Evolutionary conservation across 2,113 vertebrate genomes (phyloP), one percentile per base, ranked within the genome.

Genomic region (Platysteira castanea): DNA sequence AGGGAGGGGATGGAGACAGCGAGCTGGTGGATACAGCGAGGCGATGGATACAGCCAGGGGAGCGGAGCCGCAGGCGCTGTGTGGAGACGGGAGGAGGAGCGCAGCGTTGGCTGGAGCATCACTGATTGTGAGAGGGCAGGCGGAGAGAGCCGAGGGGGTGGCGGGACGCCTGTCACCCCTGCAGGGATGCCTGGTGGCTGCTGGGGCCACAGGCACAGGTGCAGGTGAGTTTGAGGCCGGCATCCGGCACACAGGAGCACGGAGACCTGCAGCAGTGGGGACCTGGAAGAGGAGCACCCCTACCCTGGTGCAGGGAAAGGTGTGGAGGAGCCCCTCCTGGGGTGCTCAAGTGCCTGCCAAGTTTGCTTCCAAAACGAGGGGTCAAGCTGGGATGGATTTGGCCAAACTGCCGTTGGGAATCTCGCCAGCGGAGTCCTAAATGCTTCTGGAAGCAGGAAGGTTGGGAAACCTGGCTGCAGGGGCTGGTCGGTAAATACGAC

Each of bases 401-500:
- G 47, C 42, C 23, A 9, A 63, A 39, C 15, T 13, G 42, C 22
- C 19, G 0, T 12, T 3, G 44, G 21, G 67, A 75, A 39, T 27
- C 26, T 10, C 21, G 5, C 37, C 71, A 56, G 70, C 18, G 52
- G 84, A 85, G 37, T 41, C 50, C 24, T 13, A 12, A 54, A 42
- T 7, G 19, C 30, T 39, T 35, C 28, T 7, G 31, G 67, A 21
- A 10, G 53, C n/a, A 47, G 69, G 53, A 49, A 60, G n/a, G 47
- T 1, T 44, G 63, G 61, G 76, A 61, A 41, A 8, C 13, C 20
- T 27, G 26, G 44, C 44, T 44, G 41, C 31, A 15, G 46, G 49
- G 13, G 12, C 1, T 2, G 9, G 42, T 42, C 68, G 3, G 44
- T 9, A 9, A 41, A 33, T 10, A 20, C 2, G 1, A 15, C 31